These are phyloP conservation scores for Galleria mellonella DNA, from an alignment of 1,140 invertebrate genomes.

Conservation along the genomic window DNA sequence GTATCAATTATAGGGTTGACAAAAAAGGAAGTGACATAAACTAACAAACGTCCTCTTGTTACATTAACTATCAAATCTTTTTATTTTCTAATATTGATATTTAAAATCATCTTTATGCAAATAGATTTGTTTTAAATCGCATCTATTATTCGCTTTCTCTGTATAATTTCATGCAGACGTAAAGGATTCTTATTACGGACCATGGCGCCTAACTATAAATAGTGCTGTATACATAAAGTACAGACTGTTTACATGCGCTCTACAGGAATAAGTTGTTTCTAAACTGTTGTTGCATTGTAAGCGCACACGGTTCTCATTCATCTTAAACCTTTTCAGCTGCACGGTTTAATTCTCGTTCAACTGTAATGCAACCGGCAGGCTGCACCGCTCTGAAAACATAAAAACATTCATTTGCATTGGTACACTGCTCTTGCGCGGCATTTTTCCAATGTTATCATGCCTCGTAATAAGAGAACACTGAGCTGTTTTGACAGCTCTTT, in stretches of 20 bases:
- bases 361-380: conserved; percentile 21
- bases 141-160: too few relatives aligned
- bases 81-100: too few relatives aligned
- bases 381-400: conserved; percentile 33
- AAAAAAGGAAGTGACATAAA: too few relatives aligned
- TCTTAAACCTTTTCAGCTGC: conserved; percentile 65
- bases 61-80: too few relatives aligned
- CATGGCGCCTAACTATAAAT: conserved; percentile 17
- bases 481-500: conserved; percentile 35
- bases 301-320: conserved; percentile 54
- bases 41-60: too few relatives aligned
- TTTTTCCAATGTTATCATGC: conserved; percentile 58
- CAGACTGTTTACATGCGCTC: conserved; percentile 51
- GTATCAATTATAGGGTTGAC: too few relatives aligned
- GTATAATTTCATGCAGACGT: too few relatives aligned
- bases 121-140: too few relatives aligned
- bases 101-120: too few relatives aligned
- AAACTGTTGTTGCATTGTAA: conserved; percentile 65
- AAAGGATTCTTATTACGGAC: too few relatives aligned
- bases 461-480: conserved; percentile 52
- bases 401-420: conserved; percentile 63
- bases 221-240: conserved; percentile 29
- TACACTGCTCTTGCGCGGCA: conserved; percentile 36
- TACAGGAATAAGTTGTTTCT: conserved; percentile 61
- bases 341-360: conserved; percentile 55